Evolutionary conservation across 2,113 vertebrate species (phyloP).

Genomic region (Stegostoma tigrinum): DNA sequence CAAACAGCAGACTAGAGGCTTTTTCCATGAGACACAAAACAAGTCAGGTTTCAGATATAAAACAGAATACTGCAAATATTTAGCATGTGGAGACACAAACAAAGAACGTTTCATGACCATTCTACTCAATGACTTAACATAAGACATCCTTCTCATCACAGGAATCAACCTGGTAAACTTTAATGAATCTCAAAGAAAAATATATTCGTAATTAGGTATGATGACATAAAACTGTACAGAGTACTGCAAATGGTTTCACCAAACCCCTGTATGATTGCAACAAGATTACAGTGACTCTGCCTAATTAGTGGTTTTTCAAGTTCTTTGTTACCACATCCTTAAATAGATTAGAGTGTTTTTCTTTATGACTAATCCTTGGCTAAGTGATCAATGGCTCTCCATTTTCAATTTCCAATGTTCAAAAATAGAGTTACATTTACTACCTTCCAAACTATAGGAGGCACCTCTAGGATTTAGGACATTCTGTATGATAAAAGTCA

Average conservation of each 20-base stretch:
- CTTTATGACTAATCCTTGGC: too few species aligned
- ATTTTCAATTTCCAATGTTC: too few species aligned
- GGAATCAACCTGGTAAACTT: neutral
- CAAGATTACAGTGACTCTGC: neutral
- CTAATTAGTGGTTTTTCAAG: too few species aligned
- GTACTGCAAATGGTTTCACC: neutral
- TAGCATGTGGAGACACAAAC: neutral
- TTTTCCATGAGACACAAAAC: neutral
- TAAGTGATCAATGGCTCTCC: too few species aligned
- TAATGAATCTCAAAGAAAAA: neutral
- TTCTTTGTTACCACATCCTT: too few species aligned
- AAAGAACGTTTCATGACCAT: neutral
- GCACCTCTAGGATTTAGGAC: too few species aligned
- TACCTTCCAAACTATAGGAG: too few species aligned
- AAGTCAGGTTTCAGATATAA: neutral
- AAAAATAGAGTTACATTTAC: too few species aligned
- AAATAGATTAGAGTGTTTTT: too few species aligned
- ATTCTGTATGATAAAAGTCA: too few species aligned
- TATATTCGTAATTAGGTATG: too few species aligned
- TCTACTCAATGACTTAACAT: neutral
- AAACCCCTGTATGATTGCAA: neutral
- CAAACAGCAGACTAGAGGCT: neutral
- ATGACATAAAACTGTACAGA: neutral
- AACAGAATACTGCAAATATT: neutral
- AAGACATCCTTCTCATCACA: neutral